phyloP scores from a whole-genome alignment of 2,888 invertebrate genomes.

The Scaptodrosophila latifasciaeformis region DNA sequence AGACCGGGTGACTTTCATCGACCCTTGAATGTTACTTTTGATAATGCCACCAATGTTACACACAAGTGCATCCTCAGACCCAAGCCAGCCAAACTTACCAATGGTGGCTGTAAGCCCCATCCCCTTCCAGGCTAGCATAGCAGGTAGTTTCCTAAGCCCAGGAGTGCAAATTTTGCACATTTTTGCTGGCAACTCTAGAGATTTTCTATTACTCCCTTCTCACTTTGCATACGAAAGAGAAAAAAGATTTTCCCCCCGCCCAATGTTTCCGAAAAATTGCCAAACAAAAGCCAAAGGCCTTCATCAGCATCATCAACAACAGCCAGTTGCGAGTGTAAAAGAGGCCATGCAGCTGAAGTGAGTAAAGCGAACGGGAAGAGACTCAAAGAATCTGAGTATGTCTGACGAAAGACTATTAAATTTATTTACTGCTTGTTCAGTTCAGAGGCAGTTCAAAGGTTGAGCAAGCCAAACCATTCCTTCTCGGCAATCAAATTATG shows the following conservation, averaged over 20 bases:
- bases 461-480: too few species aligned
- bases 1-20: slow-evolving; percentile 9
- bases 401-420: slow-evolving; percentile 33
- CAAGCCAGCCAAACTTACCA: too few species aligned
- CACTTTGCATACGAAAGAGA: slow-evolving; percentile 5
- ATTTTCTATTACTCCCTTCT: slow-evolving; percentile 31
- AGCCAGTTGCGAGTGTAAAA: too few species aligned
- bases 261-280: too few species aligned
- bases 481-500: slow-evolving; percentile 47
- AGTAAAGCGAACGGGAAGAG: too few species aligned
- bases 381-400: too few species aligned
- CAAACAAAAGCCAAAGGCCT: slow-evolving; percentile 24
- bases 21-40: too few species aligned
- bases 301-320: too few species aligned
- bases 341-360: too few species aligned
- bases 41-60: not conserved
- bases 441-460: slow-evolving; percentile 8
- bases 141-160: slow-evolving; percentile 1
- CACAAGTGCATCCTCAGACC: too few species aligned
- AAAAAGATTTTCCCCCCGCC: too few species aligned
- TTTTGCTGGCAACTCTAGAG: slow-evolving; percentile 44
- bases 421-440: slow-evolving; percentile 14
- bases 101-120: not conserved
- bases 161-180: slow-evolving; percentile 57
- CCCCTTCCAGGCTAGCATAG: not conserved